Conservation (phyloP, 2,113 vertebrate species). For the Nothocercus nigrocapillus region DNA sequence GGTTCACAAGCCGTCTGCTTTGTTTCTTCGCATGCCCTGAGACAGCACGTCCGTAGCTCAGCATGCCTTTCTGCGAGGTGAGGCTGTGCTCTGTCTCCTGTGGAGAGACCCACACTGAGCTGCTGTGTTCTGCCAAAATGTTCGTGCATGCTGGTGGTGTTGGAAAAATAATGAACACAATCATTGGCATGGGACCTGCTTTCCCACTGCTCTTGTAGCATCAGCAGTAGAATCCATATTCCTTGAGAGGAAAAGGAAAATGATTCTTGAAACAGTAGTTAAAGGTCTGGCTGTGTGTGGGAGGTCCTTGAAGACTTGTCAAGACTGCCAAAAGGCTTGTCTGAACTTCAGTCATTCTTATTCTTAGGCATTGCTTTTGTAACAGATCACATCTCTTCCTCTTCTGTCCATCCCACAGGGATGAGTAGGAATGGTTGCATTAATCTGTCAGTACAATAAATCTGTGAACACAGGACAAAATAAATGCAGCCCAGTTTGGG, state of each 20-base stretch:
- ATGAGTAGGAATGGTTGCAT: constrained; percentile 31
- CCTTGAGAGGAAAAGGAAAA: background rate
- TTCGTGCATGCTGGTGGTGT: background rate
- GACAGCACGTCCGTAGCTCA: background rate
- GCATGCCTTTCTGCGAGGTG: rapidly evolving
- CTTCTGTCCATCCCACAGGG: background rate
- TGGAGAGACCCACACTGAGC: background rate
- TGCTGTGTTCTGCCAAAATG: background rate
- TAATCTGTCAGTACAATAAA: background rate
- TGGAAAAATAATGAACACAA: background rate
- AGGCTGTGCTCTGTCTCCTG: background rate
- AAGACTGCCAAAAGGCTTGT: background rate
- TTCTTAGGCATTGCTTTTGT: background rate
- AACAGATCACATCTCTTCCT: background rate
- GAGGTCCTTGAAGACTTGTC: background rate
- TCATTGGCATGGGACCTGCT: rapidly evolving
- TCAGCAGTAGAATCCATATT: background rate
- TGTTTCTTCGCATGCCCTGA: background rate
- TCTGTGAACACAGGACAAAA: constrained; percentile 60
- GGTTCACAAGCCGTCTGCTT: background rate
- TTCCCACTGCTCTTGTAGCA: background rate
- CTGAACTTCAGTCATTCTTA: background rate
- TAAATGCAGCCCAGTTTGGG: constrained; percentile 62
- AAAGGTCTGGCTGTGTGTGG: background rate
- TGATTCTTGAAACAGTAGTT: background rate